These are phyloP conservation scores for Myotis daubentonii DNA, from an alignment of 2,797 vertebrate genomes.

Conservation along the genomic window DNA sequence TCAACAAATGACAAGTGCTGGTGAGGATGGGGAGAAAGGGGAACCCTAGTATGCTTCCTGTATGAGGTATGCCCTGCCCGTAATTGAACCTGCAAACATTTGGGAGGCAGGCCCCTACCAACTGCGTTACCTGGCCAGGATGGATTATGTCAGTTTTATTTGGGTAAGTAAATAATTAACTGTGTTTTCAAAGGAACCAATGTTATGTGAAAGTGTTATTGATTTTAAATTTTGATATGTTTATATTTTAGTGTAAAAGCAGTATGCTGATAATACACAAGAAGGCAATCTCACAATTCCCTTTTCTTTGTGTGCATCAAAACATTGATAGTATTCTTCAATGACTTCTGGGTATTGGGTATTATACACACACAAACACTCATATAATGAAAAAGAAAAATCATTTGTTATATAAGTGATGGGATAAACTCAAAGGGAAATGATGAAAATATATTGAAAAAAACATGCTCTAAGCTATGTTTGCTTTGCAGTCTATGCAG, in stretches of 20 bases:
- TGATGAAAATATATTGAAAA: constrained; percentile 49
- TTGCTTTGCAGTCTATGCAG: constrained; percentile 10
- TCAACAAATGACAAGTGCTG: too few species aligned
- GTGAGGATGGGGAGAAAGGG: too few species aligned
- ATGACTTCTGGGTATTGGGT: constrained; percentile 7
- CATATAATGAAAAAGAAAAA: neutral
- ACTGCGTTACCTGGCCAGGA: neutral
- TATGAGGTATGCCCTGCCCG: neutral
- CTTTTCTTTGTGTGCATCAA: constrained; percentile 14
- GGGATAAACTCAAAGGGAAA: constrained; percentile 14
- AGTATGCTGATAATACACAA: neutral
- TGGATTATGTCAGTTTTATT: neutral
- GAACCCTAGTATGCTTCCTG: neutral
- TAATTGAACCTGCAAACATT: neutral
- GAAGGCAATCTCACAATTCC: neutral
- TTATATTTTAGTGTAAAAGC: constrained; percentile 23
- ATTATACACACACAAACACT: neutral
- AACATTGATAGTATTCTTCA: neutral
- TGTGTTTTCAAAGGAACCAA: neutral
- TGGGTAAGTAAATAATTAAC: constrained; percentile 14
- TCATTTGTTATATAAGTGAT: constrained; percentile 24
- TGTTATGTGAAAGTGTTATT: neutral
- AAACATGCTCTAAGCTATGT: neutral
- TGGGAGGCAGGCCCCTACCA: neutral
- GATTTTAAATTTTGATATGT: constrained; percentile 40